These are phyloP conservation scores for Argyresthia goedartella DNA, from an alignment of 2,888 invertebrate species.

Conservation along the genomic window DNA sequence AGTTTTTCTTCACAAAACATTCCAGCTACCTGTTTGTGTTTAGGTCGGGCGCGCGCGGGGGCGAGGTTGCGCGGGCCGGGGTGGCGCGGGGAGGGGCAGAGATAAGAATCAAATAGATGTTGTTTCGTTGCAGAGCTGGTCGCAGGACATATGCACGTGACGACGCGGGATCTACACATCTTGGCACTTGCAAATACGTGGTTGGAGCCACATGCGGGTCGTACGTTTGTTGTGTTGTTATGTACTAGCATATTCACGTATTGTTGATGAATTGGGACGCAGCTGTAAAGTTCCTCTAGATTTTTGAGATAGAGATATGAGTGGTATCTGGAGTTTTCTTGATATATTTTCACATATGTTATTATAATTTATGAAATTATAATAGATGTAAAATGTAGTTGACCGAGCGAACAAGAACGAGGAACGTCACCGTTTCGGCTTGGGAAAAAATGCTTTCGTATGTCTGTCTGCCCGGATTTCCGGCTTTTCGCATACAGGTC, in stretches of 20 bases:
- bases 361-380: too few species aligned
- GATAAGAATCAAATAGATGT: conserved; percentile 71
- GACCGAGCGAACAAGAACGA: too few species aligned
- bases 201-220: neutral
- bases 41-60: conserved; percentile 34
- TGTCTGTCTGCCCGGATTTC: too few species aligned
- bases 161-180: conserved; percentile 45
- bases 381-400: too few species aligned
- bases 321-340: too few species aligned
- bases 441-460: too few species aligned
- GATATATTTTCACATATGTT: too few species aligned
- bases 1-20: conserved; percentile 50
- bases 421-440: too few species aligned
- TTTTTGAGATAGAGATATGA: too few species aligned
- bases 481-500: too few species aligned
- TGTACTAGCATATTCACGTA: neutral
- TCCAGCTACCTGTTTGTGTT: conserved; percentile 54
- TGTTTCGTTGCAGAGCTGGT: conserved; percentile 61
- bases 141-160: conserved; percentile 52
- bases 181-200: conserved; percentile 21
- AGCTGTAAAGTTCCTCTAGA: too few species aligned
- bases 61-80: neutral
- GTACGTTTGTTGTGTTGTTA: neutral
- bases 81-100: conserved; percentile 12
- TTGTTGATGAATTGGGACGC: too few species aligned